These are phyloP conservation scores for Camponotus pennsylvanicus DNA, from an alignment of 1,140 invertebrate genomes.

Conservation along the genomic window DNA sequence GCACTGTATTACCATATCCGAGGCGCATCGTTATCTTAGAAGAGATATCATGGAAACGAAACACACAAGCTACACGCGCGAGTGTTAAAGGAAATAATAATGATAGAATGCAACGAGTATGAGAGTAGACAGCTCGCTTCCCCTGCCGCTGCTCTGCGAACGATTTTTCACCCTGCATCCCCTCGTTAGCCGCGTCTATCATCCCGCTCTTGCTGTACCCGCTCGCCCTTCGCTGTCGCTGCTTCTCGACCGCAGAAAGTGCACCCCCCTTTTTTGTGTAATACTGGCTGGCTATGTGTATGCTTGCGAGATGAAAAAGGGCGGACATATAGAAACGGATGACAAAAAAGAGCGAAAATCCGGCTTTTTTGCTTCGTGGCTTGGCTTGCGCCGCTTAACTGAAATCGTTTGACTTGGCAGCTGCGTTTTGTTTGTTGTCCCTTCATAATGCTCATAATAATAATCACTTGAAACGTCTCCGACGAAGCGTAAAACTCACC, in stretches of 20 bases:
- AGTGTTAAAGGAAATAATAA: conserved; percentile 60
- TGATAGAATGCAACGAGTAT: conserved; percentile 66
- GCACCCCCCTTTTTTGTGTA: conserved; percentile 47
- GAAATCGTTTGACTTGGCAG: conserved; percentile 65
- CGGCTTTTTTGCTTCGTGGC: conserved; percentile 63
- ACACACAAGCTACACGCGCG: conserved; percentile 19
- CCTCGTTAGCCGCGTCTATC: conserved; percentile 57
- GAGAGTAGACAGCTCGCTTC: conserved; percentile 73
- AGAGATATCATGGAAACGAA: conserved; percentile 66
- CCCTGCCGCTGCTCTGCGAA: conserved; percentile 70
- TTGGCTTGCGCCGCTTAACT: conserved; percentile 69
- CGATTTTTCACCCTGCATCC: conserved; percentile 60
- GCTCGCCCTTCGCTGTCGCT: conserved; percentile 41
- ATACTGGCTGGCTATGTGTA: conserved; percentile 65
- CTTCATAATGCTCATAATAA: conserved; percentile 32
- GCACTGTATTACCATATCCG: conserved; percentile 67
- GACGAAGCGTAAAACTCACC: conserved; percentile 33
- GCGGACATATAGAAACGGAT: conserved; percentile 25
- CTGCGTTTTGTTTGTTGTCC: conserved; percentile 65
- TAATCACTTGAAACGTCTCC: conserved; percentile 29
- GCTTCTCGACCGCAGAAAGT: conserved; percentile 66
- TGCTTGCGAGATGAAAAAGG: conserved; percentile 63
- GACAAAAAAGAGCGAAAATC: conserved; percentile 46
- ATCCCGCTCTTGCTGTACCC: conserved; percentile 27
- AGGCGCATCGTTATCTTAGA: conserved; percentile 68